A percentile compares a stretch with the other conserved stretches of the same genome.
phyloP scores from a whole-genome alignment of 2,113 vertebrate genomes.

The Vireo altiloquus region DNA sequence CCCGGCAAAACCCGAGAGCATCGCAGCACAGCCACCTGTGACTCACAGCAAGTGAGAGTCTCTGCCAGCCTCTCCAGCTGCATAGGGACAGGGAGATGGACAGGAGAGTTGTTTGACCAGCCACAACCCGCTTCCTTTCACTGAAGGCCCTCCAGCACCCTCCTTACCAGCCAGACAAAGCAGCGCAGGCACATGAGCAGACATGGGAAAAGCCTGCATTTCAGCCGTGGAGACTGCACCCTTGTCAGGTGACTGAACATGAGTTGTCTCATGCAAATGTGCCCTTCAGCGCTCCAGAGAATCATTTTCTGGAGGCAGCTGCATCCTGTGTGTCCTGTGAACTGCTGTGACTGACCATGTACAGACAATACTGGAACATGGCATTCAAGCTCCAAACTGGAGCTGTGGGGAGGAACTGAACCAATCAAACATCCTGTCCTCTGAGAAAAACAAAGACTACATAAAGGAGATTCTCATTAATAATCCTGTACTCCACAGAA shows the following conservation, averaged over 20 bases:
- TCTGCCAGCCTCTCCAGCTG: background rate
- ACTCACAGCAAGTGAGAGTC: background rate
- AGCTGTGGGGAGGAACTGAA: background rate
- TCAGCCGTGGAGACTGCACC: background rate
- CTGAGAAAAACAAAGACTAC: background rate
- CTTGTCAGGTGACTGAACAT: background rate
- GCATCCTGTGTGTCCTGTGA: background rate
- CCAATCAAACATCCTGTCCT: background rate
- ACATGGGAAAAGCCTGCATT: background rate
- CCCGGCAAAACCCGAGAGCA: background rate
- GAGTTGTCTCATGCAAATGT: background rate
- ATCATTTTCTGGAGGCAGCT: background rate
- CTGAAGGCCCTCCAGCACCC: background rate
- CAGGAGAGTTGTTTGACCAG: background rate
- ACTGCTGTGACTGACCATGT: background rate
- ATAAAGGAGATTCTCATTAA: background rate
- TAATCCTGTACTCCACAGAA: background rate
- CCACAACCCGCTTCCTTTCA: background rate
- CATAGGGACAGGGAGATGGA: accelerated
- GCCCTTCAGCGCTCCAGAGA: background rate
- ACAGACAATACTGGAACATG: background rate
- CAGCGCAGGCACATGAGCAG: background rate
- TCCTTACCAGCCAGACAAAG: background rate
- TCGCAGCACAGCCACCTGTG: background rate
- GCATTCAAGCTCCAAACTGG: background rate